Percentiles rank a stretch among this genome's conserved stretches.
Conservation (phyloP, 2,797 vertebrate genomes). For the Neosilurus hyrtlii region DNA sequence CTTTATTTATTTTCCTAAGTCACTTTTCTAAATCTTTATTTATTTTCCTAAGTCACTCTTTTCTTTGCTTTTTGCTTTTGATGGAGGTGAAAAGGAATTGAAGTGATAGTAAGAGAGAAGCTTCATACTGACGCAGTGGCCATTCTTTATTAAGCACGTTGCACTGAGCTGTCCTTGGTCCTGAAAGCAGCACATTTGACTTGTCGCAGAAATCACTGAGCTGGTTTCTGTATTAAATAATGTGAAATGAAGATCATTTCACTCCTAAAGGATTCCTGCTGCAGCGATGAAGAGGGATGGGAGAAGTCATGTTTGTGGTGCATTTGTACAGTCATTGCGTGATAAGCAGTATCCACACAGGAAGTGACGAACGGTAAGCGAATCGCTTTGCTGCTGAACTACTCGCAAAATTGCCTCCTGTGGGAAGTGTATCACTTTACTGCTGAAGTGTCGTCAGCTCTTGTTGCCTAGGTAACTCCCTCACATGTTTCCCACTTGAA, state of each 20-base stretch:
- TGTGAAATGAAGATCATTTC: conserved; percentile 43
- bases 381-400: too few species aligned
- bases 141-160: conserved; percentile 3
- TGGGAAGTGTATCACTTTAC: too few species aligned
- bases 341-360: too few species aligned
- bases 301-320: conserved; percentile 23
- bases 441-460: too few species aligned
- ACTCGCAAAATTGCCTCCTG: too few species aligned
- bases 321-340: conserved; percentile 20
- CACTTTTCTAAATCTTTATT: not conserved
- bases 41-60: not conserved
- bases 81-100: not conserved
- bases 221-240: conserved; percentile 48
- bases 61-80: not conserved
- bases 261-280: conserved; percentile 23
- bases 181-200: conserved; percentile 41
- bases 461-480: too few species aligned
- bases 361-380: too few species aligned
- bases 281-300: conserved; percentile 2
- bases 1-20: not conserved
- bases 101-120: conserved; percentile 27
- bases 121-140: conserved; percentile 2
- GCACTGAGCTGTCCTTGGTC: conserved; percentile 47
- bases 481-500: too few species aligned
- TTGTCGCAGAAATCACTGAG: conserved; percentile 28